Percentiles rank a stretch among this genome's conserved stretches.
phyloP scores from a whole-genome alignment of 2,888 invertebrate genomes.

The Griposia aprilina region DNA sequence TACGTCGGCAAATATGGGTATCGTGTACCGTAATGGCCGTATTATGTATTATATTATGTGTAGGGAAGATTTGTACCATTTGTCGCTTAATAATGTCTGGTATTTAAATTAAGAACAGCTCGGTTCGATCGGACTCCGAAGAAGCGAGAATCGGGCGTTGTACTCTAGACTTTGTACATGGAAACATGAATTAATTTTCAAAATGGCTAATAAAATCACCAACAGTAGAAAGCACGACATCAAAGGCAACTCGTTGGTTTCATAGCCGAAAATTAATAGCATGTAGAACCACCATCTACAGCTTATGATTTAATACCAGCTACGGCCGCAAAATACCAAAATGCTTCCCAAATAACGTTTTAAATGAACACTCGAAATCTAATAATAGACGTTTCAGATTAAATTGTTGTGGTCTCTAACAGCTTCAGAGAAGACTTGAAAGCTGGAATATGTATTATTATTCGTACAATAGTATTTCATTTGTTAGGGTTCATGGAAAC shows the following conservation, averaged over 20 bases:
- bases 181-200: background rate
- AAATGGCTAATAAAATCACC: conserved; percentile 5
- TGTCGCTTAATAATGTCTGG: conserved; percentile 36
- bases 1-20: conserved; percentile 55
- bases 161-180: background rate
- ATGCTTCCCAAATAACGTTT: conserved; percentile 58
- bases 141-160: background rate
- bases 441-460: conserved; percentile 7
- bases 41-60: conserved; percentile 46
- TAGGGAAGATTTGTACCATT: conserved; percentile 47
- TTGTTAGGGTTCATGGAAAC: background rate
- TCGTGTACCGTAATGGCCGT: conserved; percentile 43
- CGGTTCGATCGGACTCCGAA: background rate
- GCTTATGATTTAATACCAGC: conserved; percentile 64
- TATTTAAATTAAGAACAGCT: conserved; percentile 39
- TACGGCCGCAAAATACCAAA: conserved; percentile 63
- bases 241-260: conserved; percentile 45
- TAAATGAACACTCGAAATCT: conserved; percentile 65
- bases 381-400: conserved; percentile 50
- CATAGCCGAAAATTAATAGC: conserved; percentile 54
- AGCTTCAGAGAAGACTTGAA: conserved; percentile 5
- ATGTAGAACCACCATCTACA: conserved; percentile 53
- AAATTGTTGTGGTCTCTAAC: conserved; percentile 55
- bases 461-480: conserved; percentile 11
- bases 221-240: conserved; percentile 9